Base-by-base conservation (phyloP, 2,888 invertebrate genomes). In the Tinea pellionella region DNA sequence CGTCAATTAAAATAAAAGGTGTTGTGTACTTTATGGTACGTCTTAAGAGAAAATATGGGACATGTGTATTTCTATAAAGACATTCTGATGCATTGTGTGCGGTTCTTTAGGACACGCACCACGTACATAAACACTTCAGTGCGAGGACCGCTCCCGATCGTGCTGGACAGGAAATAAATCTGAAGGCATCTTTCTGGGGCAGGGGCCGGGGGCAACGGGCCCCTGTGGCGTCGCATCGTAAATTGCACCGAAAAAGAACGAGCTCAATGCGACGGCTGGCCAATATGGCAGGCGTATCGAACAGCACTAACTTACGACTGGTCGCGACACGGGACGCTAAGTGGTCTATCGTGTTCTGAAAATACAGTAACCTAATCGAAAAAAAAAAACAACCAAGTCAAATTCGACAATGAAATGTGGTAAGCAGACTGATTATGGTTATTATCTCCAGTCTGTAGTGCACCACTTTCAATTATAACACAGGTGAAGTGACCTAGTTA, bases 321-420 rank as follows among this genome's bases (percentile, higher is more conserved):
- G 65, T 65, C 66, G 73, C 74, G 77, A 84, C 83, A 85, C 70
- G 75, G 72, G 67, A 68, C 77, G 75, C 77, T 87, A 87, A 87
- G 78, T 87, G 86, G 83, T 71, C 84, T 84, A 84, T 80, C 85
- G 79, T 86, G 86, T 87, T 79, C 78, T 73, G 66, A 75, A 80
- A 78, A 76, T 77, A 76, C 70, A 73, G 16, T 16, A 81, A 82
- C 66, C 68, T 73, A 71, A 69, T 68, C 65, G 64, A 72, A 77
- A 75, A 77, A 76, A 74, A 71, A 76, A 24, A 24, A 24, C 24
- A 24, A 66, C 72, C 64, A 68, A 58, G 43, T 42, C 24, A 41
- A 51, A 71, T 73, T 72, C 68, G 69, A 72, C 66, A 69, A 66
- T 66, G 66, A n/a, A n/a, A n/a, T n/a, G n/a, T n/a, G n/a, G n/a